A percentile compares a stretch with the other conserved stretches of the same genome.
These are phyloP conservation scores for Scaeva pyrastri DNA, from an alignment of 2,888 invertebrate species.

Conservation along the genomic window DNA sequence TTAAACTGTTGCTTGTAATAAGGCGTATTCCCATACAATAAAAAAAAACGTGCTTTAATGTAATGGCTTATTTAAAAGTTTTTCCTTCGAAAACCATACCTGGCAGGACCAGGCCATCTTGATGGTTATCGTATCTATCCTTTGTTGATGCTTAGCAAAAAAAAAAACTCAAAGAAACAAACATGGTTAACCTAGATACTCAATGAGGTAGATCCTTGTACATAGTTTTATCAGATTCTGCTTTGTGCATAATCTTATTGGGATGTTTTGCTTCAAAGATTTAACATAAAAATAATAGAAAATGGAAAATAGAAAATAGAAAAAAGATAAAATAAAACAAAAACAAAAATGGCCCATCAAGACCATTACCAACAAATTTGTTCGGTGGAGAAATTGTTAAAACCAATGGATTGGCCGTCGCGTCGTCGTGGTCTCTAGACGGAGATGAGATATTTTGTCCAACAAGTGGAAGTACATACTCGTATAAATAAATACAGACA, in stretches of 20 bases:
- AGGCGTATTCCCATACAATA: not conserved
- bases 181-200: conserved; percentile 6
- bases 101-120: not conserved
- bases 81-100: not conserved
- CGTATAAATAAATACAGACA: no score
- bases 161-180: not conserved
- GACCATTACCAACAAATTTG: conserved; percentile 3
- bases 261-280: conserved; percentile 1
- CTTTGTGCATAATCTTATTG: conserved; percentile 15
- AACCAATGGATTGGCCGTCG: not conserved
- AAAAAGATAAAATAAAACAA: no score
- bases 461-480: not conserved
- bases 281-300: not conserved
- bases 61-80: not conserved
- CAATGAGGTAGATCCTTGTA: not conserved
- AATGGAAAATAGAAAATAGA: not conserved
- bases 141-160: not conserved
- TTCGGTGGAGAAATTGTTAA: not conserved
- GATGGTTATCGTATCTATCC: not conserved
- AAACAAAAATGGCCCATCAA: no score
- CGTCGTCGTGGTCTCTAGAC: no score
- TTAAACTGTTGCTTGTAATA: not conserved
- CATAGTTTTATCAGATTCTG: not conserved
- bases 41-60: not conserved
- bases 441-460: not conserved